These are phyloP conservation scores for Eurosta solidaginis DNA, from an alignment of 1,140 invertebrate species.

Conservation along the genomic window DNA sequence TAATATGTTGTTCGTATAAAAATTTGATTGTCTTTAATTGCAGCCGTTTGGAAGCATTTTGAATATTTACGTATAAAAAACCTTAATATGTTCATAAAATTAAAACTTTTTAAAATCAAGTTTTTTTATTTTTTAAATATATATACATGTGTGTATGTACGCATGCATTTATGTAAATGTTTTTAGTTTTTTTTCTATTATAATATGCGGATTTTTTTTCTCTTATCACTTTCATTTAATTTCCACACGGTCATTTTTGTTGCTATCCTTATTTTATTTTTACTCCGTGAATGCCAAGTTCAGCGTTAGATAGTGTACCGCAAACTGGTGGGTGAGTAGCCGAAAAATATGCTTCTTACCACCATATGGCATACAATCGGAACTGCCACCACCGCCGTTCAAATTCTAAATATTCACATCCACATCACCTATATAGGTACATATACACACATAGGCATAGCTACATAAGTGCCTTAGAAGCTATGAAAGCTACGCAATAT, in stretches of 20 bases:
- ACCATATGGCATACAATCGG: neutral
- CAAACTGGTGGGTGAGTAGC: slow-evolving; percentile 56
- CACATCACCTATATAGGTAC: neutral
- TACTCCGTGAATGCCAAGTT: slow-evolving; percentile 44
- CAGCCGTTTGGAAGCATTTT: neutral
- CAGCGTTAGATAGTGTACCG: slow-evolving; percentile 46
- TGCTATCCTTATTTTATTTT: neutral
- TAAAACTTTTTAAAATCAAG: too few species aligned
- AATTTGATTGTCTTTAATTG: neutral
- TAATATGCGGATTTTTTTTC: too few species aligned
- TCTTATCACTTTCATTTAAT: neutral
- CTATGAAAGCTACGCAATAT: neutral
- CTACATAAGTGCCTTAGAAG: neutral
- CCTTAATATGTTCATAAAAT: too few species aligned
- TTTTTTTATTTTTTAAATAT: too few species aligned
- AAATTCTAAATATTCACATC: neutral
- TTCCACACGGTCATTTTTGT: neutral
- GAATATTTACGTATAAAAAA: too few species aligned
- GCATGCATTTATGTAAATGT: too few species aligned
- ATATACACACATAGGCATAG: neutral
- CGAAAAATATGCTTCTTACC: slow-evolving; percentile 42
- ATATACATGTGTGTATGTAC: too few species aligned
- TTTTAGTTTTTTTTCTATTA: too few species aligned
- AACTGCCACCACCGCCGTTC: neutral
- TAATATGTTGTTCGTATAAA: slow-evolving; percentile 46